These are phyloP conservation scores for Arothron firmamentum DNA, from an alignment of 2,113 vertebrate species.

Conservation along the genomic window DNA sequence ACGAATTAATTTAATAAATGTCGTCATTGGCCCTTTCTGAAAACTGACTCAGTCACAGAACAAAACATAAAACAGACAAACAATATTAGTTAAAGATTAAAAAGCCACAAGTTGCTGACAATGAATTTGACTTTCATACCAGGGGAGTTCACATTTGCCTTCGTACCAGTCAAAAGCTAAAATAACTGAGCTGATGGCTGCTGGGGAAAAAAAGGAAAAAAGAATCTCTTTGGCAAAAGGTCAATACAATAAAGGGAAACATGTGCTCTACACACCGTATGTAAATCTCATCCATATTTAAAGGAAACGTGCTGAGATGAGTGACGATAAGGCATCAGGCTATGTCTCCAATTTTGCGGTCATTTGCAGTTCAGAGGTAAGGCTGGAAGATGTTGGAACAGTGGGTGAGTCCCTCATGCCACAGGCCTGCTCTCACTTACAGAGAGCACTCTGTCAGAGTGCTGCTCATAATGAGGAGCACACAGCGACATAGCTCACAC, in stretches of 20 bases:
- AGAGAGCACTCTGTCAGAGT: slow-evolving; percentile 56
- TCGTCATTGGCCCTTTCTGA: too few relatives aligned
- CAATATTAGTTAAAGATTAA: too few relatives aligned
- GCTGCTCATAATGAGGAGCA: slow-evolving; percentile 72
- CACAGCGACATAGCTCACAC: slow-evolving; percentile 50
- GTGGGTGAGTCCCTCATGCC: slow-evolving; percentile 49
- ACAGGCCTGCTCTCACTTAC: slow-evolving; percentile 57
- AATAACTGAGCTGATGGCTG: neutral
- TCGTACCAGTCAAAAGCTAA: neutral
- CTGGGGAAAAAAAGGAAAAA: neutral
- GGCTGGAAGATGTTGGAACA: slow-evolving; percentile 48
- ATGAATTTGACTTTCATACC: neutral
- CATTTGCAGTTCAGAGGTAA: slow-evolving; percentile 32
- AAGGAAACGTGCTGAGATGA: slow-evolving; percentile 19
- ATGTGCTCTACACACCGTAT: neutral
- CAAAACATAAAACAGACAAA: too few relatives aligned
- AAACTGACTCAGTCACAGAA: too few relatives aligned
- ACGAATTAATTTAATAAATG: too few relatives aligned
- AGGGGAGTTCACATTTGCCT: neutral
- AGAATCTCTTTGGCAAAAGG: neutral
- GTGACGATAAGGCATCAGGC: slow-evolving; percentile 59
- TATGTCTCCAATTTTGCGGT: slow-evolving; percentile 49
- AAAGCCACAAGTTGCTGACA: too few relatives aligned
- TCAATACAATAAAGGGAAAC: neutral
- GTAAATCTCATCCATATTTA: slow-evolving; percentile 10